These are phyloP conservation scores for Lepidostoma basale DNA, from an alignment of 1,140 invertebrate genomes.

Conservation along the genomic window DNA sequence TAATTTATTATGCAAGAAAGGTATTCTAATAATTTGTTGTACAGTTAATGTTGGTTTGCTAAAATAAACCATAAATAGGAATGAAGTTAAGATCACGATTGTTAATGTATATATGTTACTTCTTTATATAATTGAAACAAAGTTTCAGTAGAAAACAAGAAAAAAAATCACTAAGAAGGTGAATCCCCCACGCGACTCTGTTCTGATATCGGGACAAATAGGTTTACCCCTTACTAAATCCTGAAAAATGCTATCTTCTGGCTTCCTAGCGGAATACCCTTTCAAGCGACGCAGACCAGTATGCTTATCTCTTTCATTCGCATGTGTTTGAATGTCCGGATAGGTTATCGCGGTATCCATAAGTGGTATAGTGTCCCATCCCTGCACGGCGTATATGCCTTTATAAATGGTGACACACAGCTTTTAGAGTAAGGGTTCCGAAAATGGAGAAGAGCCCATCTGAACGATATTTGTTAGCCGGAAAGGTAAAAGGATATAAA, in stretches of 20 bases:
- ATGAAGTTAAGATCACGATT: too few relatives aligned
- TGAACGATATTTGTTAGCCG: slow-evolving; percentile 18
- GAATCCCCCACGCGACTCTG: slow-evolving; percentile 31
- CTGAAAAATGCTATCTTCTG: not conserved
- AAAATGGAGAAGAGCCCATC: slow-evolving; percentile 31
- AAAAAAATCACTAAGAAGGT: slow-evolving; percentile 10
- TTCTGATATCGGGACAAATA: slow-evolving; percentile 44
- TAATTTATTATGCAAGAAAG: too few relatives aligned
- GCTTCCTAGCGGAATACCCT: not conserved
- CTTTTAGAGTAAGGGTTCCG: slow-evolving; percentile 36
- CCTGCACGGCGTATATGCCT: not conserved
- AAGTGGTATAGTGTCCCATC: slow-evolving; percentile 6
- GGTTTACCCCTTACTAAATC: slow-evolving; percentile 30
- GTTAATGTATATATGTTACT: too few relatives aligned
- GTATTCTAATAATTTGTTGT: too few relatives aligned
- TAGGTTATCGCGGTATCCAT: not conserved
- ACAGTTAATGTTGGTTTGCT: too few relatives aligned
- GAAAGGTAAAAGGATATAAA: slow-evolving; percentile 26
- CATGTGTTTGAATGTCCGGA: not conserved
- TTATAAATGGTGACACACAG: slow-evolving; percentile 33
- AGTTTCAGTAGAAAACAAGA: too few relatives aligned
- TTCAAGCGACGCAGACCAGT: not conserved
- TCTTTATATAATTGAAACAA: too few relatives aligned
- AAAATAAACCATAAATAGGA: too few relatives aligned
- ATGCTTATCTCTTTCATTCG: not conserved